phyloP scores from a whole-genome alignment of 2,888 invertebrate genomes.

The Norana najaformis region DNA sequence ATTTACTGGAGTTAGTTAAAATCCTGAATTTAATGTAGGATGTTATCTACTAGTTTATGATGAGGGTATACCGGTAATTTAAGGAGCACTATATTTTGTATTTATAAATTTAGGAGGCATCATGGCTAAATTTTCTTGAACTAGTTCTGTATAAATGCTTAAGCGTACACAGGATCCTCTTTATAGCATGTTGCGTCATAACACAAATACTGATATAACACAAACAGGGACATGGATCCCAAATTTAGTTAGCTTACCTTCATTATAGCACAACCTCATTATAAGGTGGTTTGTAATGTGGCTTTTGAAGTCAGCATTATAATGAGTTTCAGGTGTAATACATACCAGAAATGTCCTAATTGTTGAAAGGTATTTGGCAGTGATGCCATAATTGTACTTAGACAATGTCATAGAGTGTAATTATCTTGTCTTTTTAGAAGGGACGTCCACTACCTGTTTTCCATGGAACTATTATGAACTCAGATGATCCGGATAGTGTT shows the following conservation, averaged over 20 bases:
- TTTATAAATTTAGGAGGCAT: no score
- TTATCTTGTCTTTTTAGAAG: neutral
- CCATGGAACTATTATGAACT: neutral
- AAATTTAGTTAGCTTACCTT: no score
- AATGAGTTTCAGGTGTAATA: neutral
- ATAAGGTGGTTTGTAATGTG: no score
- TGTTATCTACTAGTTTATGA: neutral
- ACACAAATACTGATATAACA: no score
- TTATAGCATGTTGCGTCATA: no score
- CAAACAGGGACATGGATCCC: no score
- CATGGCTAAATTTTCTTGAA: no score
- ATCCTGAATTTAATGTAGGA: neutral
- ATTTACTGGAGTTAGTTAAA: neutral
- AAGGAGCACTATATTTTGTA: no score
- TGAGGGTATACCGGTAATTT: no score
- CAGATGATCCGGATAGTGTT: neutral
- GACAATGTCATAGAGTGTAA: neutral
- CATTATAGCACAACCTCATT: neutral
- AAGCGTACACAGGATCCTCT: no score
- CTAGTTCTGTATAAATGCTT: no score
- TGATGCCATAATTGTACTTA: neutral
- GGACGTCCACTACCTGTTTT: slow-evolving; percentile 7
- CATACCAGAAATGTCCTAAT: neutral
- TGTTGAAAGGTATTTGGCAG: neutral
- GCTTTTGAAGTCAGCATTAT: neutral